Evolutionary conservation across 2,797 vertebrate species (phyloP), one percentile per base, ranked within the genome.

Genomic region (Sebastes aleutianus): DNA sequence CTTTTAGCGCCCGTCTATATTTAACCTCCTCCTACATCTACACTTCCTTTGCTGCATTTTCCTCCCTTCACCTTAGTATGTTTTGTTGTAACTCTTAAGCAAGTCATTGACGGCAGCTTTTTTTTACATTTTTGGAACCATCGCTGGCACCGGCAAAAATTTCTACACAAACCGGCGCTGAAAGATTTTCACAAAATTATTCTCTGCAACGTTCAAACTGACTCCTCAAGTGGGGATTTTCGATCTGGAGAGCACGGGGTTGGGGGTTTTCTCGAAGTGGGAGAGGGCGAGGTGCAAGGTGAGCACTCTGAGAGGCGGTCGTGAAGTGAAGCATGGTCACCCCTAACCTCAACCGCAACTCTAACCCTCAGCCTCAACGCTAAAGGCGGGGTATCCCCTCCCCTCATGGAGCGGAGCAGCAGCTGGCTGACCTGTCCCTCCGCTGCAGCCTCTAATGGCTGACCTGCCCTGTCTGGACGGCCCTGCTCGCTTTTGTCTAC

Each of bases 391-490:
- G 68, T 59, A 2, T 70, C 84, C 68, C 86, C 85, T 78, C 72
- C 87, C 71, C 70, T 65, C 67, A 61, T 74, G 20, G 83, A 85
- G 88, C 87, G 84, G 94, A 93, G 91, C 94, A 94, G 96, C 97
- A 97, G 96, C 96, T 96, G 96, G 96, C 95, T 97, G 97, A 97
- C 97, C 97, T 93, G 95, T 95, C 94, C 95, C 94, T 92, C 87
- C 81, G 84, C 92, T 89, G 91, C 92, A 94, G 94, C 95, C 95
- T 95, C 96, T 96, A 96, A 95, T 92, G 95, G 94, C 93, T 96
- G 92, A 96, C 96, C 96, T 95, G 96, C 94, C 93, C 96, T 96
- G 97, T 98, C 97, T 98, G 97, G 97, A 94, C 94, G 90, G 94
- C 93, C 94, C 95, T 93, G 95, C 94, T 89, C 84, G 96, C 96